Base-by-base conservation (phyloP, 2,797 vertebrate species). In the Aplochiton taeniatus region DNA sequence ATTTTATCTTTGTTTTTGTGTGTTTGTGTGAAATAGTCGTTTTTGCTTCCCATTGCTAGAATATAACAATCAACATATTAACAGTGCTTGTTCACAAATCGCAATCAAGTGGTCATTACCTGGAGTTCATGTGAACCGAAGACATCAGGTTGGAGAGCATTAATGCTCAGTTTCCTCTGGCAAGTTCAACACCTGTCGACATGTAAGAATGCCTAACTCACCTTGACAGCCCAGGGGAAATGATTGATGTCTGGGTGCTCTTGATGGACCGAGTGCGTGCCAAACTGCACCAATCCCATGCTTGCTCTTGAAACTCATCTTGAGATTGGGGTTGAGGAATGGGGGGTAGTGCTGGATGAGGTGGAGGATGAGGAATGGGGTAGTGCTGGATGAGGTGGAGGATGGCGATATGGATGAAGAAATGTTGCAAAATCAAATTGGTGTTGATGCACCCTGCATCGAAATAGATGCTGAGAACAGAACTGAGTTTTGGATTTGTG, bases 161-260 rank as follows among this genome's bases (percentile, higher is more conserved):
- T 83, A 76, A 78, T 46, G 58, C 83, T 80, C 81, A 77, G 83
- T 77, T 74, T 79, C 80, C 76, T 83, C 76, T 72, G 80, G 79
- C 75, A 78, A 65, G 72, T 79, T 83, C 74, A 68, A 66, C 83
- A 85, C 83, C 88, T 86, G 88, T 81, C 74, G 75, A 69, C 74
- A 83, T 85, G 85, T 82, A 75, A 76, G 31, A 14, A 41, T 12
- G 81, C 84, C 79, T 58, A 74, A 79, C 82, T 78, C 64, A 53
- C 49, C 66, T 78, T 80, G 85, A 90, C 86, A 83, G 82, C 72
- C 80, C 75, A 74, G 87, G 73, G 68, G 68, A 63, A 83, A 72
- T 89, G 88, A 90, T 88, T 89, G 89, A 91, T 90, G 85, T 79
- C 83, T 66, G 57, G 69, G 73, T 79, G 82, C 74, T 66, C 83